phyloP scores from a whole-genome alignment of 2,888 invertebrate genomes.

The Dysmachus trigonus region DNA sequence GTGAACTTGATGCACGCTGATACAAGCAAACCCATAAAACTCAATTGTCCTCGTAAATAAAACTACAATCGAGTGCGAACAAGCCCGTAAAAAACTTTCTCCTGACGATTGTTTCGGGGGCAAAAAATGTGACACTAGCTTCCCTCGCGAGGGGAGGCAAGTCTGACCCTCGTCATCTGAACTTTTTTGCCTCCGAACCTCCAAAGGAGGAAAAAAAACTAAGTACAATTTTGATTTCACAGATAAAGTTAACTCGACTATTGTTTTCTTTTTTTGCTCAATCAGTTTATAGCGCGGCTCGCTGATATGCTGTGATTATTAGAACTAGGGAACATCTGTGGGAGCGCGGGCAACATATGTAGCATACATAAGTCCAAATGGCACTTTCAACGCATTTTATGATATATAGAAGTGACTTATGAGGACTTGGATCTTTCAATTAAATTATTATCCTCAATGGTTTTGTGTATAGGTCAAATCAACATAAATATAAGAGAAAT shows the following conservation, averaged over 20 bases:
- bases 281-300: neutral
- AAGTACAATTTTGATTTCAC: slow-evolving; percentile 44
- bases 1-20: slow-evolving; percentile 34
- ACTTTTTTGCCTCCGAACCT: neutral
- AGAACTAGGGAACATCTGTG: neutral
- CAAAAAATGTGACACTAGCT: slow-evolving; percentile 34
- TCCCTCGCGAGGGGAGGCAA: slow-evolving; percentile 23
- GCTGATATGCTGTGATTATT: neutral
- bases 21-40: slow-evolving; percentile 46
- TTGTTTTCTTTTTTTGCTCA: slow-evolving; percentile 3
- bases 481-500: too few species aligned
- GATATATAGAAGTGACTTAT: too few species aligned
- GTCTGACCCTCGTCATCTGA: slow-evolving; percentile 4
- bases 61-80: slow-evolving; percentile 50
- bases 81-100: slow-evolving; percentile 36
- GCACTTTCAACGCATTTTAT: neutral
- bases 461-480: neutral
- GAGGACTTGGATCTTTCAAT: neutral
- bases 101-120: neutral
- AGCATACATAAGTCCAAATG: neutral
- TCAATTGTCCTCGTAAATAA: slow-evolving; percentile 50
- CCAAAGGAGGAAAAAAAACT: slow-evolving; percentile 5
- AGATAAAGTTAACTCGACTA: slow-evolving; percentile 47
- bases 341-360: neutral
- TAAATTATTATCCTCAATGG: neutral